Conservation (phyloP, 2,888 invertebrate species). For the Stenurella melanura region DNA sequence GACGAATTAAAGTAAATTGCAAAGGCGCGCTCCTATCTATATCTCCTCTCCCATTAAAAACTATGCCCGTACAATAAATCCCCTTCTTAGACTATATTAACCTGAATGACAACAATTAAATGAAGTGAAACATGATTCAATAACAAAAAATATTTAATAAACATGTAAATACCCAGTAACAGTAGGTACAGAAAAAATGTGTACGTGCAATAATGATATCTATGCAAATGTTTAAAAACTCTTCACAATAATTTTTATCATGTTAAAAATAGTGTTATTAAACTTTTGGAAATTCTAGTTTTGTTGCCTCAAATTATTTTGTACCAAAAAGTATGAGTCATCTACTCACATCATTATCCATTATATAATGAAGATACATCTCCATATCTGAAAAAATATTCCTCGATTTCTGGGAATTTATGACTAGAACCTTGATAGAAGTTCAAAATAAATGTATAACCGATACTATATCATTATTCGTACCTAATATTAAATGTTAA, state of each 20-base stretch:
- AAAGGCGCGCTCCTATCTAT: slow-evolving; percentile 48
- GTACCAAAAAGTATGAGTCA: slow-evolving; percentile 21
- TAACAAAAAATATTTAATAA: neutral
- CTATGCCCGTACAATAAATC: neutral
- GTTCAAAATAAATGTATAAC: slow-evolving; percentile 13
- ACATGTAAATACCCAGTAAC: neutral
- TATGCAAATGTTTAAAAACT: neutral
- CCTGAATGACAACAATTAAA: slow-evolving; percentile 3
- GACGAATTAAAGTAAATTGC: neutral
- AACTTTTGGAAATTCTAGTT: slow-evolving; percentile 21
- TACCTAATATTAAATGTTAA: slow-evolving; percentile 37
- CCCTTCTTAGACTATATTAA: neutral
- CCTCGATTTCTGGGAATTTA: neutral
- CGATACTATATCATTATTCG: slow-evolving; percentile 20
- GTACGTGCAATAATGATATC: neutral
- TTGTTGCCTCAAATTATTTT: slow-evolving; percentile 15
- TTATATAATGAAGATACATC: neutral
- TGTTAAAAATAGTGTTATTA: neutral
- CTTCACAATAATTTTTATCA: neutral
- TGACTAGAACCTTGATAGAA: slow-evolving; percentile 9
- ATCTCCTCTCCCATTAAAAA: slow-evolving; percentile 35
- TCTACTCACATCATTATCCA: neutral
- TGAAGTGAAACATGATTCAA: neutral
- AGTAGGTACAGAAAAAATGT: too few relatives aligned
- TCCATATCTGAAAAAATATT: neutral